Percentiles rank a stretch among this genome's conserved stretches.
Evolutionary conservation across 2,888 invertebrate species (phyloP).

Genomic region (Lithophane leautieri): DNA sequence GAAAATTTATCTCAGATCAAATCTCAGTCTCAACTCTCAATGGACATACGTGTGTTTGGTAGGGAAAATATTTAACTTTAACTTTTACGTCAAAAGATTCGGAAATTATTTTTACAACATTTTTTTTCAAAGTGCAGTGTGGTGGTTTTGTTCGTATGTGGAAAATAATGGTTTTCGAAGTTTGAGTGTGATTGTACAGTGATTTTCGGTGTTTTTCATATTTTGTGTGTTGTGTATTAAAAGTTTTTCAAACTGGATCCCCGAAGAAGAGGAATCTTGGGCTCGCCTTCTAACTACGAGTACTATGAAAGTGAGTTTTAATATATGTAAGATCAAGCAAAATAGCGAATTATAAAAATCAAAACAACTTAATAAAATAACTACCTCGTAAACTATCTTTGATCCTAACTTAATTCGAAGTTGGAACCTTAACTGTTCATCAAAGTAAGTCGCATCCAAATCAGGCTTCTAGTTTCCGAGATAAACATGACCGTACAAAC

Average conservation of each 20-base stretch:
- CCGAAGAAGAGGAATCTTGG: constrained; percentile 77
- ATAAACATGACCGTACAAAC: constrained; percentile 26
- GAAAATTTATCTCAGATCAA: constrained; percentile 80
- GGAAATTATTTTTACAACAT: background rate
- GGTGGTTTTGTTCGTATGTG: constrained; percentile 2
- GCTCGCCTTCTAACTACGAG: constrained; percentile 69
- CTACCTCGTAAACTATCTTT: background rate
- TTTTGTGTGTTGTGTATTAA: constrained; percentile 47
- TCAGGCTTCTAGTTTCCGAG: constrained; percentile 20
- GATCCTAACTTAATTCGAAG: too few relatives aligned
- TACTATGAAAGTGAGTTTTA: constrained; percentile 73
- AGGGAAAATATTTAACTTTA: constrained; percentile 15
- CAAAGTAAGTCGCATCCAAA: constrained; percentile 15
- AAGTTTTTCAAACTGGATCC: constrained; percentile 79
- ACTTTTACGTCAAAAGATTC: constrained; percentile 10
- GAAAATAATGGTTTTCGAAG: constrained; percentile 21
- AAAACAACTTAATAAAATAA: background rate
- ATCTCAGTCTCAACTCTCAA: constrained; percentile 77
- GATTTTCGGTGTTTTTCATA: constrained; percentile 51
- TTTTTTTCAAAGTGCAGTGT: background rate
- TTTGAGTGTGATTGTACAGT: constrained; percentile 59
- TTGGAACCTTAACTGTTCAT: background rate
- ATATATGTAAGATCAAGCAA: background rate
- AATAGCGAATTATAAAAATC: background rate
- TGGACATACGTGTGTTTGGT: constrained; percentile 65